These are phyloP conservation scores for Cryptocephalus moraei DNA, from an alignment of 2,888 invertebrate genomes.

Conservation along the genomic window DNA sequence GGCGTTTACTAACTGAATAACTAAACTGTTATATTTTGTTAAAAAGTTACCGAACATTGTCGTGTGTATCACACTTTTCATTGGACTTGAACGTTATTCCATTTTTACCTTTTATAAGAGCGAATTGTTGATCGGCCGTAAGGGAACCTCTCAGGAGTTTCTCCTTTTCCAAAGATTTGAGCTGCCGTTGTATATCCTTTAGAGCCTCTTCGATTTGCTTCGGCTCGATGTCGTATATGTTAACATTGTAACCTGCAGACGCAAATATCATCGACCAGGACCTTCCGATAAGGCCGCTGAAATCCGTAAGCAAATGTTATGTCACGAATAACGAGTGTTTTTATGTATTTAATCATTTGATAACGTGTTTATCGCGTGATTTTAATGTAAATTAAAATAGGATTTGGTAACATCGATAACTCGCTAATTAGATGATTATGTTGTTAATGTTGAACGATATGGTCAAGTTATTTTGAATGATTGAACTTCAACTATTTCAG, in stretches of 20 bases:
- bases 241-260: constrained; percentile 80
- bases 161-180: constrained; percentile 57
- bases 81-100: too few species aligned
- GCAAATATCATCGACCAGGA: constrained; percentile 98
- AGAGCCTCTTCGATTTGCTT: constrained; percentile 67
- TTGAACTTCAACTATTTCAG: too few species aligned
- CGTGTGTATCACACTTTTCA: too few species aligned
- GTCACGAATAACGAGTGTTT: neutral
- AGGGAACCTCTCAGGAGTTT: constrained; percentile 69
- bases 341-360: neutral
- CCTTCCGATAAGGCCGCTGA: constrained; percentile 87
- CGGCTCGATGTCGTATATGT: constrained; percentile 72
- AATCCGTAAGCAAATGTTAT: constrained; percentile 21
- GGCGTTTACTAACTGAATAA: too few species aligned
- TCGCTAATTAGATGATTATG: too few species aligned
- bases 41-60: too few species aligned
- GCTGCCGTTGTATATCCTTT: constrained; percentile 60
- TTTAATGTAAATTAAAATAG: too few species aligned
- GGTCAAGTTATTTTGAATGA: too few species aligned
- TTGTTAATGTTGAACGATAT: too few species aligned
- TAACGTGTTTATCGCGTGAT: neutral
- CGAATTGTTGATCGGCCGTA: constrained; percentile 62
- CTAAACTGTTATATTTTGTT: too few species aligned
- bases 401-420: too few species aligned
- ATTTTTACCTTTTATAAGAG: constrained; percentile 65